phyloP scores from a whole-genome alignment of 2,888 invertebrate genomes.

The Pollenia amentaria region DNA sequence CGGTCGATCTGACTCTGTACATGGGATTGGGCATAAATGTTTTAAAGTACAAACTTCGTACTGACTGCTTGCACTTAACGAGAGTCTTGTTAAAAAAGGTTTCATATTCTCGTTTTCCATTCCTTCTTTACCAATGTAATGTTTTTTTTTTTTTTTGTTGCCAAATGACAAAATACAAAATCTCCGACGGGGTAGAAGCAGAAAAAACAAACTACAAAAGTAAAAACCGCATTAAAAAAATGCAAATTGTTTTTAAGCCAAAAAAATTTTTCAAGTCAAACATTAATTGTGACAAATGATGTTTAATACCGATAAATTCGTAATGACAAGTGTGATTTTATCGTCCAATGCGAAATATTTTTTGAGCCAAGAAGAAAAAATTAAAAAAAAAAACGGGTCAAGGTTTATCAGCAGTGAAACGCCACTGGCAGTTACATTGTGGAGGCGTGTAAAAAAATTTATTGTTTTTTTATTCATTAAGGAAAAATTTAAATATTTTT shows the following conservation, averaged over 20 bases:
- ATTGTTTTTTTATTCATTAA: conserved; percentile 6
- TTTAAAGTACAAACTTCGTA: conserved; percentile 66
- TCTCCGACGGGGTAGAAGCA: conserved; percentile 14
- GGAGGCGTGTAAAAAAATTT: conserved; percentile 32
- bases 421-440: background rate
- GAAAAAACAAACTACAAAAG: conserved; percentile 54
- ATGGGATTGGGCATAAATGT: conserved; percentile 58
- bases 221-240: conserved; percentile 76
- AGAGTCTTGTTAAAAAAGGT: conserved; percentile 24
- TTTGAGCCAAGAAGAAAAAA: background rate
- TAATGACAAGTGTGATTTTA: conserved; percentile 72
- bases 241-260: conserved; percentile 76
- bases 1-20: conserved; percentile 1
- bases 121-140: conserved; percentile 13
- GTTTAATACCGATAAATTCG: conserved; percentile 71
- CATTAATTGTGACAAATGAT: conserved; percentile 75
- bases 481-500: background rate
- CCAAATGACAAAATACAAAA: conserved; percentile 54
- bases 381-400: conserved; percentile 54
- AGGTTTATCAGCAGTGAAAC: conserved; percentile 47
- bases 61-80: conserved; percentile 61
- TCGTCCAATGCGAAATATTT: conserved; percentile 38
- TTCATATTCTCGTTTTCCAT: conserved; percentile 41
- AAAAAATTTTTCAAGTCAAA: conserved; percentile 62
- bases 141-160: conserved; percentile 7